A percentile compares a stretch with the other conserved stretches of the same genome.
These are phyloP conservation scores for Eristalinus sepulchralis DNA, from an alignment of 2,888 invertebrate species.

Conservation along the genomic window DNA sequence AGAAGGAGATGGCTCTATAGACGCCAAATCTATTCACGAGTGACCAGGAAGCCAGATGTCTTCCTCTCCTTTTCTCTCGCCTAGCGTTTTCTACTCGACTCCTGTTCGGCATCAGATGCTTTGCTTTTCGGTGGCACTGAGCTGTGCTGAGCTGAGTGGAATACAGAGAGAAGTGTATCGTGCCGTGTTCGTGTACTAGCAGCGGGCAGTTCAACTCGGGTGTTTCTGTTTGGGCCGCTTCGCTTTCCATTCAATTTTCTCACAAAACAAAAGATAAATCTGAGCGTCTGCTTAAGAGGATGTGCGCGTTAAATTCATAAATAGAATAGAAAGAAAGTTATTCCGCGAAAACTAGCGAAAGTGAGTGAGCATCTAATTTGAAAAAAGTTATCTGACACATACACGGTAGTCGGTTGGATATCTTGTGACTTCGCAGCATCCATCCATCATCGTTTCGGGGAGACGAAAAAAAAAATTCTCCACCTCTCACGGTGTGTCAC, in stretches of 20 bases:
- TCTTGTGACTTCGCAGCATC: slow-evolving; percentile 41
- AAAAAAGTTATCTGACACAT: neutral
- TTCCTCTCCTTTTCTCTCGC: neutral
- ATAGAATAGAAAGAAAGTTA: slow-evolving; percentile 28
- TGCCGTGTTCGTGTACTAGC: slow-evolving; percentile 12
- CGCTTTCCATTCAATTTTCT: slow-evolving; percentile 44
- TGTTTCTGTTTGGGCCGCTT: slow-evolving; percentile 2
- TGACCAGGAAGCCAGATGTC: neutral
- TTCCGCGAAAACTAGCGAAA: slow-evolving; percentile 28
- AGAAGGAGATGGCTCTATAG: neutral
- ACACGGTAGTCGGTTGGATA: slow-evolving; percentile 26
- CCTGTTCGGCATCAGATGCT: neutral
- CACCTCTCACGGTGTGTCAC: slow-evolving; percentile 5
- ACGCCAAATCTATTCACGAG: neutral
- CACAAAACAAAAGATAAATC: slow-evolving; percentile 9
- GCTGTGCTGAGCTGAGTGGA: neutral
- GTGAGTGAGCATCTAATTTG: slow-evolving; percentile 14
- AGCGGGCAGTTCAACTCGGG: slow-evolving; percentile 1
- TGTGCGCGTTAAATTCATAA: slow-evolving; percentile 14
- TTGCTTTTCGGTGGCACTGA: neutral
- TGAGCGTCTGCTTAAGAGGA: neutral
- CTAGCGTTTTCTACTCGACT: neutral
- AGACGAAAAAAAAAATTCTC: slow-evolving; percentile 13
- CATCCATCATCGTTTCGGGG: slow-evolving; percentile 27
- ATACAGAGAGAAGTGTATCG: slow-evolving; percentile 19